Base-by-base conservation (phyloP, 2,113 vertebrate genomes). In the Mugil cephalus region DNA sequence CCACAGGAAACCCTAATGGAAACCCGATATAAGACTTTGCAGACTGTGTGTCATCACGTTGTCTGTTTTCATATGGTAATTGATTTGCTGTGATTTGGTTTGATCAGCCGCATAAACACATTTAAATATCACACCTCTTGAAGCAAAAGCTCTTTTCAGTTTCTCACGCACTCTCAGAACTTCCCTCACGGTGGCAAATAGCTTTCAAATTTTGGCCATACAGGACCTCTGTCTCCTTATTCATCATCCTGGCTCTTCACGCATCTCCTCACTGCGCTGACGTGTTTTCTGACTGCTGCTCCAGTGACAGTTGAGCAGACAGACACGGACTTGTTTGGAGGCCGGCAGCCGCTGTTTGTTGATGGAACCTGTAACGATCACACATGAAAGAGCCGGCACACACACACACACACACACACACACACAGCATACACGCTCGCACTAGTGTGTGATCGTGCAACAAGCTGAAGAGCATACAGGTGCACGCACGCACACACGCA, bases 301-400 rank as follows among this genome's bases (percentile, higher is more conserved):
- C 52, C 30, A 69, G 43, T 74, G 83, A 87, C 78, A 78, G 85
- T 39, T 53, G 24, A 50, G 64, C 60, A 64, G 74, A 90, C 89
- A 84, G 74, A 84, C 70, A 40, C 10, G n/a, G 65, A 81, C 38
- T 65, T 88, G 86, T 89, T 86, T 69, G 45, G 69, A 69, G 52
- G 54, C 77, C 70, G 61, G 60, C 15, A 52, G 78, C 38, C 15
- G 15, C 59, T 19, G 77, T 80, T 82, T 90, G 82, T 82, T 83
- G 90, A 84, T 74, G 80, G 83, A 89, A 74, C 52, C 35, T 68
- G 67, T 46, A 56, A 56, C 45, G 64, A 74, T 80, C 69, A 24
- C 64, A 79, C 58, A 69, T 70, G 21, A 82, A 80, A 82, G 70
- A 67, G 69, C 51, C 46, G 62, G 66, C 17, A 51, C 13, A 11